phyloP scores from a whole-genome alignment of 2,797 vertebrate species.

The Tokudaia muenninki region DNA sequence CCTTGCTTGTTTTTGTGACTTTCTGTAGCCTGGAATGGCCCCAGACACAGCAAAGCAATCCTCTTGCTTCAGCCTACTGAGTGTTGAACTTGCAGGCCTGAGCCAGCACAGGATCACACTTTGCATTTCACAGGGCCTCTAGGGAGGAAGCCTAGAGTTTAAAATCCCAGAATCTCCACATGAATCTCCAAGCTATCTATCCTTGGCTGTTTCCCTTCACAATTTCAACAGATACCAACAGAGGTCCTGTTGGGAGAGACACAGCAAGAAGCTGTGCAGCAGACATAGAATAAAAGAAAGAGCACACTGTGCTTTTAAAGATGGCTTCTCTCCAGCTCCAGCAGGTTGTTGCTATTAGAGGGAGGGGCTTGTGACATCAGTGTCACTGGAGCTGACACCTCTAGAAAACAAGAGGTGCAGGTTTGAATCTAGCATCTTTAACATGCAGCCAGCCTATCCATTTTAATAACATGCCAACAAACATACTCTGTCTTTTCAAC shows the following conservation, averaged over 20 bases:
- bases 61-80: neutral
- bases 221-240: fast-evolving
- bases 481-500: neutral
- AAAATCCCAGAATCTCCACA: neutral
- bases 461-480: neutral
- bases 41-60: neutral
- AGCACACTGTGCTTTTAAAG: neutral
- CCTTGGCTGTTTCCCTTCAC: neutral
- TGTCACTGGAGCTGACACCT: neutral
- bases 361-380: neutral
- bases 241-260: neutral
- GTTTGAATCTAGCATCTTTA: neutral
- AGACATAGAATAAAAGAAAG: neutral
- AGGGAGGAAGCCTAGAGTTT: neutral
- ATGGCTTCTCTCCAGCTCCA: neutral
- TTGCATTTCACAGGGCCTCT: neutral
- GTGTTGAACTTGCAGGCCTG: neutral
- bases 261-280: neutral
- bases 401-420: neutral
- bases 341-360: fast-evolving
- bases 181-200: neutral
- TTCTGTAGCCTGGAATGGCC: neutral
- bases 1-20: neutral
- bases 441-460: neutral
- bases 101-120: neutral